Base-by-base conservation (phyloP, 2,113 vertebrate genomes). In the Carollia perspicillata region DNA sequence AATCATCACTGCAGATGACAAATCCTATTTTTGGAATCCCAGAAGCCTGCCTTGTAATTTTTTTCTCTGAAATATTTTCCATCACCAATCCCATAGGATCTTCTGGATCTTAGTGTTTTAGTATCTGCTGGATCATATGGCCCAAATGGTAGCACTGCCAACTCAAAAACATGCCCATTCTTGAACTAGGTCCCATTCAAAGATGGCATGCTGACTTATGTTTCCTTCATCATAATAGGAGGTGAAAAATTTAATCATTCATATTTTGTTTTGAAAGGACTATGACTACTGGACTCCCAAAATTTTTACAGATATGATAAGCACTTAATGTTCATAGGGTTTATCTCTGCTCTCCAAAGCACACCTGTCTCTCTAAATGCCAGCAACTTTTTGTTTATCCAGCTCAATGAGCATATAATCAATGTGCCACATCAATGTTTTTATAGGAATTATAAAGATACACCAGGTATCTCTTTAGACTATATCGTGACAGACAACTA, bases 41-140 rank as follows among this genome's bases (percentile, higher is more conserved):
- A 89, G 51, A n/a, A 18, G 1, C 10, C 20, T 72, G 6, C 26
- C 35, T 53, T 26, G 2, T 30, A 13, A 63, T 85, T 75, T 53
- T 72, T 72, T 85, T 44, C 33, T 75, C 22, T 75, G 37, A 84
- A 72, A 23, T 8, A 28, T 74, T 93, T 71, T 42, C 33, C 1
- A 47, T 65, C 63, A 53, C 8, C 47, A 7, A 63, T 40, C 30
- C 6, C 22, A 20, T 28, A 35, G 8, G 8, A 3, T 71, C 14
- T 77, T n/a, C 4, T 10, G 2, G 26, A 8, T 63, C 11, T 83
- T 83, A 79, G 42, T 68, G 37, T 37, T 8, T 8, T 16, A 63
- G 6, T 0, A 0, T 84, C 3, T 83, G 1, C 4, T 8, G 2
- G 3, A 2, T 88, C 44, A n/a, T 9, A 7, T 28, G 37, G n/a